These are phyloP conservation scores for Acleris sparsana DNA, from an alignment of 2,888 invertebrate genomes.

Conservation along the genomic window DNA sequence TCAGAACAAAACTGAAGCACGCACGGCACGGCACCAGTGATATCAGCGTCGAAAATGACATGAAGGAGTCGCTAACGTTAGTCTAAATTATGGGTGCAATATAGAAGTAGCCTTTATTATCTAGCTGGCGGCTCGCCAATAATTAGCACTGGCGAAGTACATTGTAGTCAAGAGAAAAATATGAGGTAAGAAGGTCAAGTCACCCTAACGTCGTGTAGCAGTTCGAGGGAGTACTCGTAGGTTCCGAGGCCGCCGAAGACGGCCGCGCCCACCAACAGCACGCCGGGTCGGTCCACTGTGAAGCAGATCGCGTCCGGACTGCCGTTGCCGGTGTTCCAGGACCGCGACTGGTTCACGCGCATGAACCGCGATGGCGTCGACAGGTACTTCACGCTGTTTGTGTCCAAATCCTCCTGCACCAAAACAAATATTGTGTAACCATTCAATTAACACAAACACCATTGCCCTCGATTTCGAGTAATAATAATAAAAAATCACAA, in stretches of 20 bases:
- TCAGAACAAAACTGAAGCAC: too few relatives aligned
- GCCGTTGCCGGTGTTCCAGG: slow-evolving; percentile 98
- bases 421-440: background rate
- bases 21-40: too few relatives aligned
- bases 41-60: too few relatives aligned
- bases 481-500: too few relatives aligned
- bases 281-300: slow-evolving; percentile 94
- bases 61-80: too few relatives aligned
- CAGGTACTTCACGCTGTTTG: slow-evolving; percentile 88
- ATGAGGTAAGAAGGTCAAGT: slow-evolving; percentile 28
- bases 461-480: too few relatives aligned
- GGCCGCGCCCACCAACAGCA: slow-evolving; percentile 94
- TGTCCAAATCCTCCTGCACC: slow-evolving; percentile 86
- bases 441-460: background rate
- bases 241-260: slow-evolving; percentile 95
- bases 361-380: slow-evolving; percentile 96
- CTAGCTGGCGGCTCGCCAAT: too few relatives aligned
- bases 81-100: too few relatives aligned
- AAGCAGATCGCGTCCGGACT: slow-evolving; percentile 98
- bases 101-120: too few relatives aligned
- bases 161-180: too few relatives aligned
- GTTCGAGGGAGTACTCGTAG: slow-evolving; percentile 95
- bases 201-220: slow-evolving; percentile 87
- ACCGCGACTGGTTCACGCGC: slow-evolving; percentile 93
- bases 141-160: too few relatives aligned